phyloP scores from a whole-genome alignment of 2,797 vertebrate species.

The Prionace glauca region DNA sequence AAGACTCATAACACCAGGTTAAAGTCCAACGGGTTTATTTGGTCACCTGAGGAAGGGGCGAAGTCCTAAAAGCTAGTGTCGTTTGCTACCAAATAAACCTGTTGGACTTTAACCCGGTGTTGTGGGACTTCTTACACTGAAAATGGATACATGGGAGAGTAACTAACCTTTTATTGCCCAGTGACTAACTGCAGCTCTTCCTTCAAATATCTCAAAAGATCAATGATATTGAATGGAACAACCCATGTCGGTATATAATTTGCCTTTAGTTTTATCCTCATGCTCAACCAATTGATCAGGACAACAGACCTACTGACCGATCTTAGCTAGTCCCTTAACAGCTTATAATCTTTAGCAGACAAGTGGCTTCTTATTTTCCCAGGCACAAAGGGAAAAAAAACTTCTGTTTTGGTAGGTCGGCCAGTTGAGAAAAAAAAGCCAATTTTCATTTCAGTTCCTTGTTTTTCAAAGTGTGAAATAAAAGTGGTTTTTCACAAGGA shows the following conservation, averaged over 20 bases:
- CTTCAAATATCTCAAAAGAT: not conserved
- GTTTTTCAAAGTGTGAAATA: not conserved
- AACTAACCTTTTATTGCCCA: not conserved
- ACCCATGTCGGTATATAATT: not conserved
- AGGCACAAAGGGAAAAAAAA: not conserved
- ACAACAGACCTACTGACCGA: not conserved
- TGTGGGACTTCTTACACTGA: too few species aligned
- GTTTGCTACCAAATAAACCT: too few species aligned
- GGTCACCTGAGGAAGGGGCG: too few species aligned
- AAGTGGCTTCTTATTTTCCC: not conserved
- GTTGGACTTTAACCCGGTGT: too few species aligned
- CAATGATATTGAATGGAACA: not conserved
- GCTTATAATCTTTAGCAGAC: not conserved
- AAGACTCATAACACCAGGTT: too few species aligned
- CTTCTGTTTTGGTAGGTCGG: not conserved
- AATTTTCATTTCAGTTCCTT: not conserved
- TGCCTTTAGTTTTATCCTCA: not conserved
- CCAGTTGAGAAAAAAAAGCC: not conserved
- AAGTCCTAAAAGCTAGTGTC: too few species aligned
- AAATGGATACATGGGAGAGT: not conserved
- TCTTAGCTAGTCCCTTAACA: not conserved
- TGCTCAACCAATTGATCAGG: not conserved
- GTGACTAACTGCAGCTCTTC: not conserved
- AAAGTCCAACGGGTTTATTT: too few species aligned
- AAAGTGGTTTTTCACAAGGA: not conserved